A percentile compares a stretch with the other conserved stretches of the same genome.
phyloP scores from a whole-genome alignment of 2,113 vertebrate genomes.

The Bagarius yarrelli region DNA sequence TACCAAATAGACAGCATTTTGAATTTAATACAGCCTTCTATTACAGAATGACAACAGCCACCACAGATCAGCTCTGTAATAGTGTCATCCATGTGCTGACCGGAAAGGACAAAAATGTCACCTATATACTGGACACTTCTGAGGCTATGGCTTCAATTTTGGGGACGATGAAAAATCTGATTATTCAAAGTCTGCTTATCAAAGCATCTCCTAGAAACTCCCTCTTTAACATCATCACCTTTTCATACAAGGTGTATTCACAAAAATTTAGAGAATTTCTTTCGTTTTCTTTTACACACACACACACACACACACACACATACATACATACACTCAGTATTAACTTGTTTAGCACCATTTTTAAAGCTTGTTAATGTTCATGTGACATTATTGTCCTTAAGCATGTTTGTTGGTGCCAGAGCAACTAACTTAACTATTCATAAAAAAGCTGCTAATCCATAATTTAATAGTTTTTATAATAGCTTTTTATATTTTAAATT shows the following conservation, averaged over 20 bases:
- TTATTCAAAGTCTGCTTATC: slow-evolving; percentile 62
- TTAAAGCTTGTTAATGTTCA: too few relatives aligned
- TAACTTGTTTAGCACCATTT: too few relatives aligned
- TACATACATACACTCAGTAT: too few relatives aligned
- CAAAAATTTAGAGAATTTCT: neutral
- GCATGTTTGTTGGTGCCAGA: too few relatives aligned
- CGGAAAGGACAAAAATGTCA: slow-evolving; percentile 58
- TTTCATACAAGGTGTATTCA: slow-evolving; percentile 63
- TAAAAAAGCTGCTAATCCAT: too few relatives aligned
- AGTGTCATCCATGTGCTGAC: slow-evolving; percentile 55
- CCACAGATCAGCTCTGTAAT: slow-evolving; percentile 4
- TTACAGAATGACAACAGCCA: slow-evolving; percentile 38
- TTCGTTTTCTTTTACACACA: neutral
- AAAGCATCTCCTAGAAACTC: slow-evolving; percentile 64
- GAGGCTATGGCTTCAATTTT: slow-evolving; percentile 58
- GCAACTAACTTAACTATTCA: too few relatives aligned
- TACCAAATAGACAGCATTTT: neutral
- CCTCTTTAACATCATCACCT: slow-evolving; percentile 68
- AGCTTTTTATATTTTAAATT: too few relatives aligned
- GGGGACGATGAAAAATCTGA: slow-evolving; percentile 61
- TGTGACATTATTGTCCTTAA: too few relatives aligned
- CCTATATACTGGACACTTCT: slow-evolving; percentile 65
- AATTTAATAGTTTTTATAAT: too few relatives aligned
- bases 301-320: neutral
- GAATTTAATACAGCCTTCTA: neutral